phyloP scores from a whole-genome alignment of 2,113 vertebrate species.

The Microcebus lehilahytsara region DNA sequence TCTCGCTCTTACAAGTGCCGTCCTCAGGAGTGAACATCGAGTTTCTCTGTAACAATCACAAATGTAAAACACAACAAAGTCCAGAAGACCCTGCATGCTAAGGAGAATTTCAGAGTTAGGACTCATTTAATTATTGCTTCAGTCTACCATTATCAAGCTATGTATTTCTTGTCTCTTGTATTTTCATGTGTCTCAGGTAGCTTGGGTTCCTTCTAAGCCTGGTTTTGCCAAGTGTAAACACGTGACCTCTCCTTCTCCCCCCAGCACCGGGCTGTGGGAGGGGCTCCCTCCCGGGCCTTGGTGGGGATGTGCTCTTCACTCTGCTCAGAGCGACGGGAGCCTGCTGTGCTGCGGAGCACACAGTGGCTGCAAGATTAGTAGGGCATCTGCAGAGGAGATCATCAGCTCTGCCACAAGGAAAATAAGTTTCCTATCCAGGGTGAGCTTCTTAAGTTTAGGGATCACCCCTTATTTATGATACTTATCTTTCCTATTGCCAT shows the following conservation, averaged over 20 bases:
- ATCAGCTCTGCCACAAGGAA: rapidly evolving
- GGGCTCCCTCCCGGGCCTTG: neutral
- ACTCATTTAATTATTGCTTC: neutral
- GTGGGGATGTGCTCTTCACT: rapidly evolving
- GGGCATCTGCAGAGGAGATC: rapidly evolving
- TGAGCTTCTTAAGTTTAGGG: neutral
- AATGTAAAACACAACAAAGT: slow-evolving; percentile 7
- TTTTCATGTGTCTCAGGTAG: neutral
- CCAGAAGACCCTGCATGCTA: slow-evolving; percentile 9
- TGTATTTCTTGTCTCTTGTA: slow-evolving; percentile 20
- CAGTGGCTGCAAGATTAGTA: rapidly evolving
- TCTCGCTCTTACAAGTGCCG: neutral
- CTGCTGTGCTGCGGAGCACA: rapidly evolving
- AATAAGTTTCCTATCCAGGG: rapidly evolving
- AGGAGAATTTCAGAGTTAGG: slow-evolving; percentile 44
- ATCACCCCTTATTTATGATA: neutral
- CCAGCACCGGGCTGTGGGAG: rapidly evolving
- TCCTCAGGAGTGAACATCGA: slow-evolving; percentile 28
- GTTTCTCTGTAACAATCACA: neutral
- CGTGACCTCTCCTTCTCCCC: neutral
- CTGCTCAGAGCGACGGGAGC: rapidly evolving
- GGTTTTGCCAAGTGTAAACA: neutral
- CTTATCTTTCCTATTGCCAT: neutral
- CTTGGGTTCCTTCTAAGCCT: slow-evolving; percentile 36
- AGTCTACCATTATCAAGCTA: neutral